Percentiles rank a stretch among this genome's conserved stretches.
These are phyloP conservation scores for Hypercompe scribonia DNA, from an alignment of 2,888 invertebrate species.

Conservation along the genomic window DNA sequence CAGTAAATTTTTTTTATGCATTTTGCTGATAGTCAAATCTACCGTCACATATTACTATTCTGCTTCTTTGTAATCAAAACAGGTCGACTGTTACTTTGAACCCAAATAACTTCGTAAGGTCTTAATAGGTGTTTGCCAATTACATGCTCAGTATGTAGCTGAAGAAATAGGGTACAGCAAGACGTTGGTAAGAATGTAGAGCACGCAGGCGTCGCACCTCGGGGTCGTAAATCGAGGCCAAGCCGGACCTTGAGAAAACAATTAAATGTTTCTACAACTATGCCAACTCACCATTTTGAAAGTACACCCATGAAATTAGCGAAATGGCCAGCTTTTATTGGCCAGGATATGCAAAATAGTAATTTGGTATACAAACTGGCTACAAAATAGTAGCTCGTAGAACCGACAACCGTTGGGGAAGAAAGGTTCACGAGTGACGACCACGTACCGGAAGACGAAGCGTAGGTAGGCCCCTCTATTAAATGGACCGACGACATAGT, in stretches of 20 bases:
- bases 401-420: too few species aligned
- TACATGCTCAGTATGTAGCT: slow-evolving; percentile 10
- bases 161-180: slow-evolving; percentile 38
- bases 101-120: background rate
- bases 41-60: background rate
- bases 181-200: slow-evolving; percentile 31
- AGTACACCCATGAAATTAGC: slow-evolving; percentile 26
- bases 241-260: slow-evolving; percentile 50
- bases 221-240: slow-evolving; percentile 44
- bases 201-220: slow-evolving; percentile 39
- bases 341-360: too few species aligned
- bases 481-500: too few species aligned
- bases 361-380: too few species aligned
- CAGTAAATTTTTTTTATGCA: background rate
- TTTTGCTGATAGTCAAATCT: too few species aligned
- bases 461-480: too few species aligned
- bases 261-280: slow-evolving; percentile 52
- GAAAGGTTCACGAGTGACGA: too few species aligned
- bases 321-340: background rate
- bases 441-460: too few species aligned
- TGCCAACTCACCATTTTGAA: slow-evolving; percentile 33
- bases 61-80: background rate
- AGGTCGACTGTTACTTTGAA: background rate
- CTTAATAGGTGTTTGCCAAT: slow-evolving; percentile 11
- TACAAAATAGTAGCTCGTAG: too few species aligned